Evolutionary conservation across 2,888 invertebrate genomes (phyloP).

Genomic region (Baronia brevicornis): DNA sequence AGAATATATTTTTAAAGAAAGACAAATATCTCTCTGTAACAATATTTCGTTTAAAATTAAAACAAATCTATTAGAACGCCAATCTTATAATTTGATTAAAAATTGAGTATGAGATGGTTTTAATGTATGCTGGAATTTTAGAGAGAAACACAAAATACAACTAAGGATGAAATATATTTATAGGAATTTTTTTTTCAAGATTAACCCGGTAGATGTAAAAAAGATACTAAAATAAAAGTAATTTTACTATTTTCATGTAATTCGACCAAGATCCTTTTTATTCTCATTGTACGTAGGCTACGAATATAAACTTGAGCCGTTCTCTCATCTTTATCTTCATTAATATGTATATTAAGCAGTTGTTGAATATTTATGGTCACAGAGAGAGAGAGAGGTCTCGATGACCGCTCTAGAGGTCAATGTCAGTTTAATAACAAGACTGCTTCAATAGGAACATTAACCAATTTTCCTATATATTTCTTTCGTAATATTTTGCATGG

Average conservation of each 20-base stretch:
- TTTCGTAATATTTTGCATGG: too few relatives aligned
- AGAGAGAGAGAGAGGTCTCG: conserved; percentile 55
- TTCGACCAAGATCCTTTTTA: conserved; percentile 7
- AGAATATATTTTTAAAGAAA: too few relatives aligned
- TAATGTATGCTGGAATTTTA: too few relatives aligned
- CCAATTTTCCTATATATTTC: conserved; percentile 9
- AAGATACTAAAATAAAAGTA: not conserved
- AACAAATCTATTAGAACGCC: too few relatives aligned
- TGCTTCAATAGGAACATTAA: conserved; percentile 33
- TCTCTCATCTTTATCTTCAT: conserved; percentile 40
- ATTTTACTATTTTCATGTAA: conserved; percentile 1
- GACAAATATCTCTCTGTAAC: too few relatives aligned
- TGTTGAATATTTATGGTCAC: conserved; percentile 53
- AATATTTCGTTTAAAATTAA: too few relatives aligned
- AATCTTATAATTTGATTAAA: too few relatives aligned
- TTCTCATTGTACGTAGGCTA: conserved; percentile 18
- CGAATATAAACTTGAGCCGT: conserved; percentile 29
- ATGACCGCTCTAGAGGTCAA: conserved; percentile 59
- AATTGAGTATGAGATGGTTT: too few relatives aligned
- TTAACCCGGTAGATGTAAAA: not conserved
- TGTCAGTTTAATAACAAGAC: conserved; percentile 49
- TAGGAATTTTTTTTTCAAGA: not conserved
- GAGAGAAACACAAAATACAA: too few relatives aligned
- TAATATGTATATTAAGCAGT: conserved; percentile 53
- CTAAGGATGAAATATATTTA: too few relatives aligned